These are phyloP conservation scores for Microcaecilia unicolor DNA, from an alignment of 2,797 vertebrate species.

Conservation along the genomic window DNA sequence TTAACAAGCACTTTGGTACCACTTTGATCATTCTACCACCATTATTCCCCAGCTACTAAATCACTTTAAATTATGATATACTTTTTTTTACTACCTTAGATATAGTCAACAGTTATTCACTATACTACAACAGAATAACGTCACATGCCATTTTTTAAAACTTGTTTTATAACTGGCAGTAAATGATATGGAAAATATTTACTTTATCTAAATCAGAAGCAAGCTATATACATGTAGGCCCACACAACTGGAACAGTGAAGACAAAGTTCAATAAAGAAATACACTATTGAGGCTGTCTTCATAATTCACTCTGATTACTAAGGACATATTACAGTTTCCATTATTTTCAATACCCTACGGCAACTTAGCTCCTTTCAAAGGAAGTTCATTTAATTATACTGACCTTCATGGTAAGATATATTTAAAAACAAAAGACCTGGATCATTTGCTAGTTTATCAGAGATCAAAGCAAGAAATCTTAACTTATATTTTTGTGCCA, in stretches of 20 bases:
- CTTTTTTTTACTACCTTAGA: constrained; percentile 9
- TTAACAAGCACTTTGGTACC: constrained; percentile 6
- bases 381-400: constrained; percentile 23
- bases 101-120: background rate
- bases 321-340: constrained; percentile 5
- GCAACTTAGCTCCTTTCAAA: constrained; percentile 25
- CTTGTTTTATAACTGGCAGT: background rate
- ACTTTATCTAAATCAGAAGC: constrained; percentile 23
- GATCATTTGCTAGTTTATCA: constrained; percentile 8
- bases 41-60: constrained; percentile 17
- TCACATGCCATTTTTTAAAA: background rate
- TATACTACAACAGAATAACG: background rate
- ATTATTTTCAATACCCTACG: constrained; percentile 26
- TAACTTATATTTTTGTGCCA: constrained; percentile 8
- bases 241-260: constrained; percentile 25
- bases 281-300: constrained; percentile 3
- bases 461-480: constrained; percentile 21
- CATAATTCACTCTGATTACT: constrained; percentile 22
- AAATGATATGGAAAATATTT: background rate
- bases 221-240: constrained; percentile 15
- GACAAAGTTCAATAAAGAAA: constrained; percentile 18
- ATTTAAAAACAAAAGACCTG: constrained; percentile 14
- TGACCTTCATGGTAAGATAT: constrained; percentile 11
- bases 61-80: constrained; percentile 1
- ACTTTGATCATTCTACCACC: constrained; percentile 14